Conservation (phyloP, 2,797 vertebrate species). For the Aphelocoma californica region DNA sequence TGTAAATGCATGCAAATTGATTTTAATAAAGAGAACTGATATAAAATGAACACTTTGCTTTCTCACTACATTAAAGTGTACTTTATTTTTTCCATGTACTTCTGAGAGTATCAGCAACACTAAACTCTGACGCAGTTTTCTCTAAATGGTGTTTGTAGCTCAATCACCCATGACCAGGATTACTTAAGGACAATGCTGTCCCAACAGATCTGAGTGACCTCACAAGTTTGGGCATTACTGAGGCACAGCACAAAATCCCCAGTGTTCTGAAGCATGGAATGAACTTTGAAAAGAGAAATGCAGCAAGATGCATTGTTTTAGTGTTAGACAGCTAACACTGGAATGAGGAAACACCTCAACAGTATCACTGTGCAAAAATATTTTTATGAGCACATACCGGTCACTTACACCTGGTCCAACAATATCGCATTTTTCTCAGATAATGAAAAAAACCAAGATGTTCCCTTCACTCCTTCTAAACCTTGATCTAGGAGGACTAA, state of each 20-base stretch:
- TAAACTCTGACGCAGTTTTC: not conserved
- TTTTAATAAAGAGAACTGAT: not conserved
- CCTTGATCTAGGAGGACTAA: not conserved
- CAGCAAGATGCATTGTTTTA: not conserved
- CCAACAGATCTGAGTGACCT: not conserved
- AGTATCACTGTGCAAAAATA: not conserved
- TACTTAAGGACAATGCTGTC: not conserved
- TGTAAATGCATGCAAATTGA: not conserved
- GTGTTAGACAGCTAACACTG: not conserved
- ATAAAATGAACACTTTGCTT: not conserved
- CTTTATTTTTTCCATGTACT: not conserved
- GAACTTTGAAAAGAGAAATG: not conserved
- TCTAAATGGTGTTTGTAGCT: not conserved
- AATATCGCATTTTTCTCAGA: not conserved
- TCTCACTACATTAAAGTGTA: not conserved
- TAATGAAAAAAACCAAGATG: not conserved
- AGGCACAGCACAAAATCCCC: not conserved
- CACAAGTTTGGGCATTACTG: not conserved
- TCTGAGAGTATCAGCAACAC: not conserved
- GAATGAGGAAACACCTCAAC: not conserved
- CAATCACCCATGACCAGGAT: not conserved
- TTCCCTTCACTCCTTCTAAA: not conserved
- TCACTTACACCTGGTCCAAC: not conserved
- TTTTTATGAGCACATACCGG: not conserved
- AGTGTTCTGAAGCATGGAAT: not conserved